Conservation (phyloP, 2,888 invertebrate genomes). For the Platycnemis pennipes region DNA sequence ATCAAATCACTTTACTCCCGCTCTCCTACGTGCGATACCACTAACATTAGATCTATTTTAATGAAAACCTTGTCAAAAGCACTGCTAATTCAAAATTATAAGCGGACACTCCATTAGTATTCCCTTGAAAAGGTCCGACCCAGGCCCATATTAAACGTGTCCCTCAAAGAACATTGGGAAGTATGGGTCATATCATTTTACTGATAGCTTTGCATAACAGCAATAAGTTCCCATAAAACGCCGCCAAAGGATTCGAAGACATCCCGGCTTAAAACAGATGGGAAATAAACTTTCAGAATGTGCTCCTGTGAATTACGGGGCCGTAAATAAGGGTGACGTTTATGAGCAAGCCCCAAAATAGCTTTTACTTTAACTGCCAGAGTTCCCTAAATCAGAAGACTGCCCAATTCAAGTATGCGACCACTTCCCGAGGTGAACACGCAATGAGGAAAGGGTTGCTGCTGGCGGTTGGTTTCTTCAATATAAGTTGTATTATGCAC, state of each 20-base stretch:
- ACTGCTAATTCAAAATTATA: neutral
- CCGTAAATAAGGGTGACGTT: neutral
- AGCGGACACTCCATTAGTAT: neutral
- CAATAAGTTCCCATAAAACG: neutral
- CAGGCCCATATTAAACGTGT: neutral
- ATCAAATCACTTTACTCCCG: too few species aligned
- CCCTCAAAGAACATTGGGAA: neutral
- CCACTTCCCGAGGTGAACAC: neutral
- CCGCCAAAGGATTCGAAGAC: neutral
- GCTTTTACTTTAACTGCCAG: neutral
- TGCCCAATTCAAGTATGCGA: neutral
- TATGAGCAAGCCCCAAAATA: neutral
- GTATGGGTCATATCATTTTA: neutral
- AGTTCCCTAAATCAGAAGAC: neutral
- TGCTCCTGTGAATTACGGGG: neutral
- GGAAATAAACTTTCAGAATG: neutral
- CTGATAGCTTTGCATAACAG: neutral
- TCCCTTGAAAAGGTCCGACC: neutral
- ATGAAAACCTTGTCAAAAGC: too few species aligned
- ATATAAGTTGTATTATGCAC: too few species aligned
- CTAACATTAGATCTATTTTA: too few species aligned
- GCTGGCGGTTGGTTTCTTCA: neutral
- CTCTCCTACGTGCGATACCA: too few species aligned
- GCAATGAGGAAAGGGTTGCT: neutral
- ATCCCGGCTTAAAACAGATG: conserved; percentile 16